A percentile compares a stretch with the other conserved stretches of the same genome.
Conservation (phyloP, 2,113 vertebrate species). For the Anguilla japonica region DNA sequence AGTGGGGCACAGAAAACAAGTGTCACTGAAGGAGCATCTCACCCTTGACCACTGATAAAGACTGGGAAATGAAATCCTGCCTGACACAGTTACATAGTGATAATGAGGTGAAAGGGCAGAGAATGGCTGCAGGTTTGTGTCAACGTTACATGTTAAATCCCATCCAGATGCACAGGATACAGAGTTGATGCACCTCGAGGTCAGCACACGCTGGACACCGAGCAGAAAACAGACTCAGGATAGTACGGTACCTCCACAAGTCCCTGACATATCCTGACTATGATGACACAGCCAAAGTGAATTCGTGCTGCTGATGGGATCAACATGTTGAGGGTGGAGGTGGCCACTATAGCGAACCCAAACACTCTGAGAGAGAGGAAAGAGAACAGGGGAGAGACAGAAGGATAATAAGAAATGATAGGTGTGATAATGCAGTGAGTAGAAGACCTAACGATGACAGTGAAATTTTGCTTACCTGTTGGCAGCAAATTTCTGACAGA, state of each 20-base stretch:
- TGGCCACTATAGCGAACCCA: slow-evolving; percentile 88
- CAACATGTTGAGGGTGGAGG: slow-evolving; percentile 86
- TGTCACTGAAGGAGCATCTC: background rate
- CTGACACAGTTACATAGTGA: background rate
- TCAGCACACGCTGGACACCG: background rate
- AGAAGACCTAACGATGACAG: background rate
- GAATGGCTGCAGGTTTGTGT: too few species aligned
- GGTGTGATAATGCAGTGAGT: background rate
- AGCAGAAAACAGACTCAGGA: background rate
- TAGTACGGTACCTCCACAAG: slow-evolving; percentile 81
- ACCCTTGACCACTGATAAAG: background rate
- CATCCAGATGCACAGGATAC: background rate
- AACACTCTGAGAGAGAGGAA: slow-evolving; percentile 74
- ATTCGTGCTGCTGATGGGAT: slow-evolving; percentile 83
- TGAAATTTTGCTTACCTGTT: slow-evolving; percentile 73
- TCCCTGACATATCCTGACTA: slow-evolving; percentile 85
- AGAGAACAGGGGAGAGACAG: slow-evolving; percentile 5
- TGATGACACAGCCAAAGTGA: slow-evolving; percentile 85
- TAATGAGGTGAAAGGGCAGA: background rate
- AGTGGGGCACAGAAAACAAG: background rate
- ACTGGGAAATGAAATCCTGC: background rate
- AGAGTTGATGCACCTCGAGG: background rate
- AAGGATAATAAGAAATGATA: background rate
- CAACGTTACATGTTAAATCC: background rate
- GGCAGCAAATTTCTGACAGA: slow-evolving; percentile 89